Conservation (phyloP, 2,888 invertebrate species). For the Zootermopsis nevadensis region DNA sequence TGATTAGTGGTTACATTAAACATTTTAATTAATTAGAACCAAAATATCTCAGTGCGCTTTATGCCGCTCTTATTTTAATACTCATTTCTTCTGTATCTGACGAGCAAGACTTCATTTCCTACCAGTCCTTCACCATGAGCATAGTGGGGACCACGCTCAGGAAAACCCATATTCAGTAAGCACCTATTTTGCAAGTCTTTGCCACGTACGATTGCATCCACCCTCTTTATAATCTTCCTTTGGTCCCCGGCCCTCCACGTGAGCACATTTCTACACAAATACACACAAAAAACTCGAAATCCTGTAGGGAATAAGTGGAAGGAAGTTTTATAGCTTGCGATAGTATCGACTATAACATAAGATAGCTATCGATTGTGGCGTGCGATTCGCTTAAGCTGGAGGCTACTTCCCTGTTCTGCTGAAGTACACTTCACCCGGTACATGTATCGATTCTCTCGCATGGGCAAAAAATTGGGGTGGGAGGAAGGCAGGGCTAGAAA, state of each 20-base stretch:
- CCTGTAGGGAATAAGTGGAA: slow-evolving; percentile 11
- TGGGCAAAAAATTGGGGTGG: not conserved
- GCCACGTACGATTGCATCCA: slow-evolving; percentile 24
- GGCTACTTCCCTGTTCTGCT: not conserved
- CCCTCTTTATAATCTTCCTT: slow-evolving; percentile 7
- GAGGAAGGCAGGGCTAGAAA: not conserved
- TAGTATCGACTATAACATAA: slow-evolving; percentile 15
- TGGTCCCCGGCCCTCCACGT: not conserved
- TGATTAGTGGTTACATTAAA: too few species aligned
- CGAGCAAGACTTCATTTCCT: not conserved
- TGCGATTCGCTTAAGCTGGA: slow-evolving; percentile 8
- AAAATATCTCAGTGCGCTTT: too few species aligned
- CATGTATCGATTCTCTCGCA: slow-evolving; percentile 9
- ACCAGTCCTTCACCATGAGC: slow-evolving; percentile 1
- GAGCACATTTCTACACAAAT: not conserved
- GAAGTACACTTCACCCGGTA: not conserved
- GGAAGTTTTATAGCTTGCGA: slow-evolving; percentile 26
- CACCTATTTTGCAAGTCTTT: slow-evolving; percentile 30
- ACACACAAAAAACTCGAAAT: not conserved
- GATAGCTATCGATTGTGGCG: slow-evolving; percentile 22
- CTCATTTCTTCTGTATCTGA: too few species aligned
- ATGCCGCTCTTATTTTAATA: too few species aligned
- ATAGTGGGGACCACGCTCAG: not conserved
- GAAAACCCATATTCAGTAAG: slow-evolving; percentile 19
- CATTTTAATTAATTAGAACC: too few species aligned